Percentiles rank a stretch among this genome's conserved stretches.
These are phyloP conservation scores for Anastrepha ludens DNA, from an alignment of 1,140 invertebrate genomes.

Conservation along the genomic window DNA sequence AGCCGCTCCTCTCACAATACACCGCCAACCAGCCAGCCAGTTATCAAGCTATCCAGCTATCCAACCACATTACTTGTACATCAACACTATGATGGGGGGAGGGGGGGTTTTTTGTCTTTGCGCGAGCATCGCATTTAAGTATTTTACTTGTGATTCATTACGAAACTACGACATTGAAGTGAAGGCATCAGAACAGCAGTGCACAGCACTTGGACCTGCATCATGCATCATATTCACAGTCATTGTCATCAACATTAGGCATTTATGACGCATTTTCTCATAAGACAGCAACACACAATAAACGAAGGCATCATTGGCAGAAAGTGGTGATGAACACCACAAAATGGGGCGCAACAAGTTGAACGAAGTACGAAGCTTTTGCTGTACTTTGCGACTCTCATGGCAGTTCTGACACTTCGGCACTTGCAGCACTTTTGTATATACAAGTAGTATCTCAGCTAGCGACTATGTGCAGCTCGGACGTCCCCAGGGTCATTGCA, in stretches of 20 bases:
- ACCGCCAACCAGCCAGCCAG: background rate
- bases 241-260: slow-evolving; percentile 66
- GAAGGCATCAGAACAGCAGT: background rate
- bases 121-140: background rate
- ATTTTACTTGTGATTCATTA: slow-evolving; percentile 23
- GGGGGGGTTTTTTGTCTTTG: background rate
- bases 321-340: slow-evolving; percentile 60
- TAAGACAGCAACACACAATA: slow-evolving; percentile 54
- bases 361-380: background rate
- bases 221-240: slow-evolving; percentile 57
- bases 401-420: background rate
- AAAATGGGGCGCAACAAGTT: slow-evolving; percentile 20
- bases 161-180: background rate
- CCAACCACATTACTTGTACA: background rate
- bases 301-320: background rate
- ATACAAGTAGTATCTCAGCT: too few species aligned
- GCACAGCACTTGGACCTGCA: background rate
- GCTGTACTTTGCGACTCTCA: background rate
- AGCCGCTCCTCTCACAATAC: background rate
- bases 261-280: slow-evolving; percentile 74
- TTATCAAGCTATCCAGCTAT: background rate
- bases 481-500: slow-evolving; percentile 41
- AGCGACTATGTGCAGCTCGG: background rate
- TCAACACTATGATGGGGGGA: background rate
- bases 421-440: background rate